Base-by-base conservation (phyloP, 2,797 vertebrate genomes). In the Balearica regulorum region DNA sequence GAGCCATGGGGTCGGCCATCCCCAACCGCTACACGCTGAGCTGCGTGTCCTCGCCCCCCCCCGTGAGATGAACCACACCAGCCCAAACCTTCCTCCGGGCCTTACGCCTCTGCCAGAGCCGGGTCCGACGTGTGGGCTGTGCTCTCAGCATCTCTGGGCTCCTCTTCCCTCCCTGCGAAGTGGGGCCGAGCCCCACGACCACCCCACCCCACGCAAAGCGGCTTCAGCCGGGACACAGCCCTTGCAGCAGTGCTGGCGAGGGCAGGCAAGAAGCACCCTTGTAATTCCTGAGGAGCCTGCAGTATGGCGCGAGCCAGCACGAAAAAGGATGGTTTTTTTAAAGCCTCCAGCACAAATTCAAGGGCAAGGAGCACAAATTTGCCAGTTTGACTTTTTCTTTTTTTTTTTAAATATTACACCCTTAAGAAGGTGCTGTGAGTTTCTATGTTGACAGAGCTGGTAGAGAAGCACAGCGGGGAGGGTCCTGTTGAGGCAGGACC, bases 31-130 rank as follows among this genome's bases (percentile, higher is more conserved):
- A 11, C 39, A 39, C 39, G 39, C 46, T 3, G 16, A 7, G 39
- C 41, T 6, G 18, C 14, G 2, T 18, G 11, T 9, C 11, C 49
- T 29, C 12, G 5, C 26, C 6, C 15, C 46, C 46, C 7, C 11
- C 14, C 4, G 15, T 2, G 15, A 46, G 49, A 2, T 3, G 8
- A 33, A 15, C 26, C 11, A 1, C 1, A 5, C 49, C 57, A 5
- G 11, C 29, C 20, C 41, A 6, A 21, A 25, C 11, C 20, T 20
- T 24, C 19, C 39, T 28, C 33, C 3, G 55, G 13, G 53, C 37
- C 20, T 29, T 5, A 5, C 4, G 14, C 28, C 39, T 13, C 31
- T 3, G 5, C 46, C 28, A 13, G 26, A 5, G 3, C 33, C 11
- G 8, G 28, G 12, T 2, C 29, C 22, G 51, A 15, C 1, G 6